Base-by-base conservation (phyloP, 2,888 invertebrate genomes). In the Troides aeacus region DNA sequence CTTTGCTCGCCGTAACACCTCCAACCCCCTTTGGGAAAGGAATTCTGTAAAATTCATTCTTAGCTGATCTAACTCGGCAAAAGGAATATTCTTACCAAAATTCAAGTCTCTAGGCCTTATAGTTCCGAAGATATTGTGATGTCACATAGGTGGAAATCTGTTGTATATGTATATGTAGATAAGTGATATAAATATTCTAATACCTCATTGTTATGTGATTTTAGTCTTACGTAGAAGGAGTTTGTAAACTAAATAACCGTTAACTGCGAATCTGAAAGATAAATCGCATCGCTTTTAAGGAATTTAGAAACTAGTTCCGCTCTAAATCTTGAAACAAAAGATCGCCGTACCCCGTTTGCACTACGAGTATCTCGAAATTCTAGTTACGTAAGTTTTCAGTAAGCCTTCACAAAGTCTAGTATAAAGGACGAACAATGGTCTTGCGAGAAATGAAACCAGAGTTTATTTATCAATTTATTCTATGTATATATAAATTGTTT, bases 251-350 rank as follows among this genome's bases (percentile, higher is more conserved):
- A 53, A n/a, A 53, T 53, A 53, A 53, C 53, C 18, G 5, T 53
- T 53, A 53, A 53, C 64, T 36, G 57, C 57, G 57, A 39, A 64
- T 64, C 56, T 36, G 17, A 56, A 39, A 57, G 57, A 64, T 57
- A 64, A 64, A 64, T 57, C 64, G 36, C 56, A 39, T 39, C 64
- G 36, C 57, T 53, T 64, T 64, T 64, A 56, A 64, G 56, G 53
- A 64, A 64, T 64, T 64, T 64, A 57, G 64, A 64, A 57, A 65
- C 58, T 58, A 65, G 58, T 65, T 65, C 30, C 46, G 39, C 46
- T 59, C 46, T 65, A 65, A 58, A 65, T 65, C 58, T 65, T 58
- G 42, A n/a, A 65, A 65, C 65, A 65, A 65, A 65, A 58, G 58
- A 24, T 39, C 46, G 58, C 12, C 24, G 23, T 23, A 23, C 57